Base-by-base conservation (phyloP, 2,888 invertebrate species). In the Microplitis deprimator region DNA sequence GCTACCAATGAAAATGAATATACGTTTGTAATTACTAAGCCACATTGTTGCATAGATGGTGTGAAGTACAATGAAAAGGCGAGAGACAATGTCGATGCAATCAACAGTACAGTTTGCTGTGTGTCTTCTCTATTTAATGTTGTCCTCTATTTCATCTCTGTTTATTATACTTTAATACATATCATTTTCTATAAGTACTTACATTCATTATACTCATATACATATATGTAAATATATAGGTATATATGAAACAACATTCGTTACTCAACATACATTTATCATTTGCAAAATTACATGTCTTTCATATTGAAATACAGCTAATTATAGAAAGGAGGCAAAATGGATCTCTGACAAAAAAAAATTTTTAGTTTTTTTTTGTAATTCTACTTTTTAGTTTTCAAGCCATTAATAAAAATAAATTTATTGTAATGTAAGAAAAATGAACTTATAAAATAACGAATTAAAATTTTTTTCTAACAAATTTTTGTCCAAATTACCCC, bases 1-100 rank as follows among this genome's bases (percentile, higher is more conserved):
- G 13, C 50, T 50, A 8, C 50, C 50, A 50, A 50, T 50, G 50
- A 50, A 50, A 74, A 60, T 75, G 62, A 62, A 41, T 68, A 40
- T 75, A 69, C 62, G 75, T 41, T 60, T 68, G 69, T 75, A 75
- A 75, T 75, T 75, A 75, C 75, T 75, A 50, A 68, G 75, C 69
- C 41, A 65, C 62, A 64, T 61, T 69, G 68, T 75, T 62, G 62
- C 69, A 75, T 68, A 68, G 68, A 41, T 60, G 61, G 60, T 61
- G 65, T 65, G 29, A 65, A 65, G 65, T 65, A 65, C 65, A 65
- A 65, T 65, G 65, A 20, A 65, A 65, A 65, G 65, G 29, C 65
- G 65, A 65, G 65, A 75, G 40, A 68, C 62, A 75, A 60, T 41
- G 69, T 75, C 75, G 69, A 75, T 69, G 69, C 74, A 68, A 74